phyloP scores from a whole-genome alignment of 2,113 vertebrate genomes.

The Grammomys surdaster region DNA sequence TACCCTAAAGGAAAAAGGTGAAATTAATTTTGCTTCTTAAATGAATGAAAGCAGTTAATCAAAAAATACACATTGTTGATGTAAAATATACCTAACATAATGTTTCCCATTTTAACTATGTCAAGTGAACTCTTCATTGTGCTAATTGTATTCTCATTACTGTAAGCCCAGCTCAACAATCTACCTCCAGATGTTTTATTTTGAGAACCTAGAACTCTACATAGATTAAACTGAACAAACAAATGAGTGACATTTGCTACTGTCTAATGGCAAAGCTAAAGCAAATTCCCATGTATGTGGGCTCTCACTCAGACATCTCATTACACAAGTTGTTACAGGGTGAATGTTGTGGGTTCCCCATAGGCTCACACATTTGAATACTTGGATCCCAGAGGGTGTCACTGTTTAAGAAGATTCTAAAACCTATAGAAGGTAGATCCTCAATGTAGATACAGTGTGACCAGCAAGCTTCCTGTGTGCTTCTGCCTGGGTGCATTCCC shows the following conservation, averaged over 20 bases:
- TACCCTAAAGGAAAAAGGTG: neutral
- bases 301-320: neutral
- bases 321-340: rapidly evolving
- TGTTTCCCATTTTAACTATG: neutral
- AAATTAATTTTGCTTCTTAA: neutral
- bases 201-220: neutral
- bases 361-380: neutral
- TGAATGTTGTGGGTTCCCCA: neutral
- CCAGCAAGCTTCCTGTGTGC: neutral
- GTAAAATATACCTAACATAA: neutral
- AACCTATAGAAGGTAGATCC: neutral
- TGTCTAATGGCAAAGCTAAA: neutral
- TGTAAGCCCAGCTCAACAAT: neutral
- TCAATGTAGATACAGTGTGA: neutral
- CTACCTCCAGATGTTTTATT: neutral
- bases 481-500: neutral
- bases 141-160: neutral
- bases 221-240: neutral
- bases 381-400: neutral
- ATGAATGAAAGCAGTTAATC: neutral
- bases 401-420: neutral
- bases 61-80: neutral
- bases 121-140: neutral
- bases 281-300: neutral
- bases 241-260: neutral